These are phyloP conservation scores for Drosophila repleta DNA, from an alignment of 1,140 invertebrate genomes.

Conservation along the genomic window DNA sequence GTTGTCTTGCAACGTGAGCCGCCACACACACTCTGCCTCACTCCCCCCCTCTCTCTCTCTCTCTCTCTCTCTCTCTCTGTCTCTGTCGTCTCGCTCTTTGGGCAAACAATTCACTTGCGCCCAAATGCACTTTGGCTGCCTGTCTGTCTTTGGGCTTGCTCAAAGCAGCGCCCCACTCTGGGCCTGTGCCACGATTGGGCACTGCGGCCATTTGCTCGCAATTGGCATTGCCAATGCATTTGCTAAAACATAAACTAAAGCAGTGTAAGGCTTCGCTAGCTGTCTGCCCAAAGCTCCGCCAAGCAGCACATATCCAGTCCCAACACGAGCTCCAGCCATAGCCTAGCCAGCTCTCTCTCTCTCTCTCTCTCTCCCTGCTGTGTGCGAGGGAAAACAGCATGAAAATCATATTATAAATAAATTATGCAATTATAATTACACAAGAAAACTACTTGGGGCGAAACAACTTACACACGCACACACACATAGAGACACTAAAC, in stretches of 20 bases:
- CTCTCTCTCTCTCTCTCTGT: no score
- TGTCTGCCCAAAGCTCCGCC: not conserved
- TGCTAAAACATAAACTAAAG: constrained; percentile 65
- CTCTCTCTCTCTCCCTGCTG: not conserved
- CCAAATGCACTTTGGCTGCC: constrained; percentile 62
- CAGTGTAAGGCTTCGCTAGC: constrained; percentile 24
- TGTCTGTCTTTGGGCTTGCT: constrained; percentile 40
- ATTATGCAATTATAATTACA: constrained; percentile 82
- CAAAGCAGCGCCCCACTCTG: not conserved
- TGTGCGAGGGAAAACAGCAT: constrained; percentile 68
- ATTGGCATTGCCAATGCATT: constrained; percentile 64
- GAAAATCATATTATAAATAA: constrained; percentile 83
- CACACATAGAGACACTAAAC: constrained; percentile 22
- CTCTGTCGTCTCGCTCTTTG: not conserved
- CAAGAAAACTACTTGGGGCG: constrained; percentile 81
- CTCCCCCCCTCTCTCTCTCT: no score
- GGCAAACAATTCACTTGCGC: constrained; percentile 60
- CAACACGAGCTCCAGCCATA: not conserved
- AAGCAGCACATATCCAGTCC: no score
- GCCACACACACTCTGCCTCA: not conserved
- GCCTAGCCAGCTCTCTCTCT: no score
- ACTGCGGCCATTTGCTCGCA: constrained; percentile 11
- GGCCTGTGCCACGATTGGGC: not conserved
- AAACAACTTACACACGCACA: constrained; percentile 57
- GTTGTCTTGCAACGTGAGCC: constrained; percentile 27